Conservation (phyloP, 2,888 invertebrate species). For the Dynastes grantii region DNA sequence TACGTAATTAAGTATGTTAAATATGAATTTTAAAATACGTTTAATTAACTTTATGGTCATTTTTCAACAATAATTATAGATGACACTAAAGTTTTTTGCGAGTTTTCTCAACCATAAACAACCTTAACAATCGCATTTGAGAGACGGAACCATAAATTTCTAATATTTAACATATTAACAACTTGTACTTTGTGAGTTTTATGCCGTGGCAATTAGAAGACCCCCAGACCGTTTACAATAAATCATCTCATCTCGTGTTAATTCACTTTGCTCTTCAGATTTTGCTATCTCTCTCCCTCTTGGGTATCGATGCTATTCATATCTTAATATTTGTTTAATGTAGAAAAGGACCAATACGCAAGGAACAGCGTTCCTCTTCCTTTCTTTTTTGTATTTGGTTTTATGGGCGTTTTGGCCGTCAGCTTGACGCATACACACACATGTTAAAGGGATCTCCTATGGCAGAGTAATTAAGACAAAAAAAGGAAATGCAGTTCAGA, state of each 20-base stretch:
- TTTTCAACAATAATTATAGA: too few species aligned
- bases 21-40: too few species aligned
- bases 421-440: constrained; percentile 4
- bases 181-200: constrained; percentile 43
- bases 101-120: background rate
- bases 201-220: constrained; percentile 43
- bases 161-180: constrained; percentile 44
- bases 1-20: too few species aligned
- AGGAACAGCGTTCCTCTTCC: background rate
- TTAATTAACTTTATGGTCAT: too few species aligned
- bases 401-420: constrained; percentile 19
- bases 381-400: constrained; percentile 1
- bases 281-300: constrained; percentile 16
- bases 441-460: constrained; percentile 20
- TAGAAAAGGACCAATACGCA: constrained; percentile 10
- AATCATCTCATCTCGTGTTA: constrained; percentile 36
- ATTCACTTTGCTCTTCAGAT: constrained; percentile 4
- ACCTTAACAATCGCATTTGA: constrained; percentile 11
- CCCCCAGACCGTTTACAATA: constrained; percentile 33
- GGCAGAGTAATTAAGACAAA: constrained; percentile 22
- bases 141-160: constrained; percentile 26
- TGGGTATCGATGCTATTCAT: background rate
- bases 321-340: constrained; percentile 31
- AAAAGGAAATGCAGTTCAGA: constrained; percentile 1
- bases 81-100: background rate